Conservation (phyloP, 2,888 invertebrate genomes). For the Platynereis dumerilii region DNA sequence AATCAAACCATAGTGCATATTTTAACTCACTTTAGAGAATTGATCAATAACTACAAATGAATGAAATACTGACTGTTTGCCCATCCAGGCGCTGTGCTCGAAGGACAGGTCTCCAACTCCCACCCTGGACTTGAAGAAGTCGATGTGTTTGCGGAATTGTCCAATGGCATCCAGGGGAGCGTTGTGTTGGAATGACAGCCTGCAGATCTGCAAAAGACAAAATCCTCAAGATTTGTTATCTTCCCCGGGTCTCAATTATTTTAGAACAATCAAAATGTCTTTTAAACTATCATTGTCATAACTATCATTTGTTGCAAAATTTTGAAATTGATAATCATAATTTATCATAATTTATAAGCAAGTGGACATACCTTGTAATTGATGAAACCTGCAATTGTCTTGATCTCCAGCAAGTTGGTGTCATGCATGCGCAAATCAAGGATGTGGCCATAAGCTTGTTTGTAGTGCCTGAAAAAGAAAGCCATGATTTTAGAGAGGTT, state of each 20-base stretch:
- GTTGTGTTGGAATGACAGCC: slow-evolving; percentile 85
- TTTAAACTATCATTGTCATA: background rate
- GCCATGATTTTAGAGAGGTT: background rate
- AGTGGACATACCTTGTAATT: slow-evolving; percentile 78
- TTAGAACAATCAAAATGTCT: background rate
- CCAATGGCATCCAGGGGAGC: slow-evolving; percentile 92
- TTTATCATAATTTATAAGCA: background rate
- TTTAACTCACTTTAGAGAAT: no score
- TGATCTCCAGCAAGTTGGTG: slow-evolving; percentile 89
- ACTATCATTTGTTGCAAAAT: no score
- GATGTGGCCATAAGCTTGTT: slow-evolving; percentile 87
- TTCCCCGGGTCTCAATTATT: background rate
- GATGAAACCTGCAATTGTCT: slow-evolving; percentile 92
- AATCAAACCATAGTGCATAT: no score
- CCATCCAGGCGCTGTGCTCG: slow-evolving; percentile 95
- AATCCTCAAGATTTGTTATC: slow-evolving; percentile 6
- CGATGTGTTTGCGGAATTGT: slow-evolving; percentile 90
- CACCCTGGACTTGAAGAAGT: slow-evolving; percentile 77
- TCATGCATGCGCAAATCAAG: slow-evolving; percentile 88
- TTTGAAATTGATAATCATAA: background rate
- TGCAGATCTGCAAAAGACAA: slow-evolving; percentile 73
- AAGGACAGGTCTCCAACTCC: slow-evolving; percentile 87
- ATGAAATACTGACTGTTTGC: slow-evolving; percentile 77
- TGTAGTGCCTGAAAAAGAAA: slow-evolving; percentile 65
- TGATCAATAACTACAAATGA: no score